Base-by-base conservation (phyloP, 64 coral and sea anemone species). In the Pocillopora verrucosa region DNA sequence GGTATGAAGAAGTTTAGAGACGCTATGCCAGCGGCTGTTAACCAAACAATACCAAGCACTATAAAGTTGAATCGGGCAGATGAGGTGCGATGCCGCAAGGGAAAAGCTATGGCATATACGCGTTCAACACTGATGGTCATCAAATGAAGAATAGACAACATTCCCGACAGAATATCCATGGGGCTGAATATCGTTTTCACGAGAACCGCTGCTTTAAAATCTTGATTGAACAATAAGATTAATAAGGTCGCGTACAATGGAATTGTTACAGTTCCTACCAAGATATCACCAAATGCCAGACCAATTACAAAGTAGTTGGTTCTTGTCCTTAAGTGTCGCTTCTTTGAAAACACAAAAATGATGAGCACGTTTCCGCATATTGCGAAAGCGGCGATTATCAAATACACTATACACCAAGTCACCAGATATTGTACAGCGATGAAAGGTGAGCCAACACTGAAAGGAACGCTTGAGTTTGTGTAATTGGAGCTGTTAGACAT, bases 231-330 rank as follows among this genome's bases (percentile, higher is more conserved):
- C 58, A 96, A 72, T 20, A 96, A 60, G 16, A 88, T 84, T 12
- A 90, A 20, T 24, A 89, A 86, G 19, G 90, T 79, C 24, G 89
- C 34, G 78, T 91, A 96, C 60, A 96, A 56, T 12, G 94, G 94
- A 30, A 96, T 92, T 15, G 94, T 96, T 35, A 86, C 64, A 0
- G 87, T 86, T 26, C 90, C 91, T 17, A 96, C 94, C 5, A 96
- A 65, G 19, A 96, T 74, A 17, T 96, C 94, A 37, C 90, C 94
- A 11, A 91, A 20, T 11, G 94, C 94, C 13, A 96, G 68, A 19
- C 94, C 94, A 88, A 96, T 87, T 16, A 96, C 91, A 69, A 96
- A 96, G 20, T 92, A 96, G 45, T 96, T 96, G 19, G 94, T 96
- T 57, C 94, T 92, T 25, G 94, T 96, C 38, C 90, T 91, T 65